Conservation (phyloP, 2,888 invertebrate genomes). For the Diaphora mendica region DNA sequence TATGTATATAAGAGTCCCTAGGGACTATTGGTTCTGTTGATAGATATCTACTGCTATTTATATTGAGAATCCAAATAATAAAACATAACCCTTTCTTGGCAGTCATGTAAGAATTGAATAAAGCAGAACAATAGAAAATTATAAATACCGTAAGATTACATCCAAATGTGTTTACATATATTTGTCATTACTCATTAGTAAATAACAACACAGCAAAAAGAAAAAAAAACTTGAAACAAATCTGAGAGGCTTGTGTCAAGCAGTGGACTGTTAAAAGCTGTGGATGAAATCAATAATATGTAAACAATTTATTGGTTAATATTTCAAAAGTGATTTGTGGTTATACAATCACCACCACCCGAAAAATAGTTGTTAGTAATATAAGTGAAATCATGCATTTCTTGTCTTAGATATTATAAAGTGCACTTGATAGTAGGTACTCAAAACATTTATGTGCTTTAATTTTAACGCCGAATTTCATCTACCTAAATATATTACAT, state of each 20-base stretch:
- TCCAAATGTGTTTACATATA: neutral
- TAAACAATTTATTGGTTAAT: neutral
- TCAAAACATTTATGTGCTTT: conserved; percentile 2
- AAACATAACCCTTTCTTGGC: neutral
- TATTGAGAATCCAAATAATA: neutral
- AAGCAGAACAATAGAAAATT: neutral
- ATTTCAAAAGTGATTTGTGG: neutral
- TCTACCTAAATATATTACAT: conserved; percentile 25
- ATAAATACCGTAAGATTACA: neutral
- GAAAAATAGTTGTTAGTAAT: conserved; percentile 28
- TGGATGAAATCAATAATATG: too few species aligned
- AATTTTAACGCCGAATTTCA: conserved; percentile 17
- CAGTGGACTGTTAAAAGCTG: too few species aligned
- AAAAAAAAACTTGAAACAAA: too few species aligned
- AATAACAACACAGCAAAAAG: neutral
- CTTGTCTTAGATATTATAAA: conserved; percentile 24
- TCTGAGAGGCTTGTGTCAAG: too few species aligned
- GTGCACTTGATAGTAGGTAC: conserved; percentile 26
- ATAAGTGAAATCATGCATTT: conserved; percentile 33
- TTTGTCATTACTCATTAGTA: neutral
- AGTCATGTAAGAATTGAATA: too few species aligned
- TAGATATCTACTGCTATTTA: neutral
- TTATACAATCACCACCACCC: conserved; percentile 32
- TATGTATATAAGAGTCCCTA: neutral
- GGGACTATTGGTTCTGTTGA: neutral